phyloP scores from a whole-genome alignment of 2,797 vertebrate species.

The Pangasius mekongensis region DNA sequence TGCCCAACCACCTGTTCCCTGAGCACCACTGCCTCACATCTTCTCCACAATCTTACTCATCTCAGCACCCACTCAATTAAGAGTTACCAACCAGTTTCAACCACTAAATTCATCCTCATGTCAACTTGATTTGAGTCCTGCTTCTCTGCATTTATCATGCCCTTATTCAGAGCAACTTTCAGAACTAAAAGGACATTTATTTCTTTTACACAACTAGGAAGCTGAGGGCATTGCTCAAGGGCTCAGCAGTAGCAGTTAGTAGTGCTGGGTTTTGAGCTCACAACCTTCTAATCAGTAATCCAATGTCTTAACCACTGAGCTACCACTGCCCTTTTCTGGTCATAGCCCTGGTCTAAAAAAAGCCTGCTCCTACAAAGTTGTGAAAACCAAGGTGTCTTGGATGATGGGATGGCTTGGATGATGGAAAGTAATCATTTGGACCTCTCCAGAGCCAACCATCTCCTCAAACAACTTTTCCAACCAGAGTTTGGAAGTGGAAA shows the following conservation, averaged over 20 bases:
- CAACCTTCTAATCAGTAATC: background rate
- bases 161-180: background rate
- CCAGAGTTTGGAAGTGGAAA: background rate
- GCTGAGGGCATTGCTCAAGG: background rate
- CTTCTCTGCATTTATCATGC: too few species aligned
- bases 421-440: background rate
- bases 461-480: background rate
- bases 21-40: background rate
- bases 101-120: too few species aligned
- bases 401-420: background rate
- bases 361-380: background rate
- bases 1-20: background rate
- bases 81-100: background rate
- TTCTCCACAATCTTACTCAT: background rate
- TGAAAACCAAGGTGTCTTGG: background rate
- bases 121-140: too few species aligned
- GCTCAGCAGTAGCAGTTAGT: background rate
- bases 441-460: background rate
- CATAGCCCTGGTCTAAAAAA: background rate
- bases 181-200: background rate
- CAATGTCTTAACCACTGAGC: background rate
- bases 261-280: background rate
- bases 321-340: background rate
- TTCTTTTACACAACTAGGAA: background rate
- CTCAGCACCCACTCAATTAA: background rate